These are phyloP conservation scores for Zapus hudsonius DNA, from an alignment of 2,113 vertebrate species.

Conservation along the genomic window DNA sequence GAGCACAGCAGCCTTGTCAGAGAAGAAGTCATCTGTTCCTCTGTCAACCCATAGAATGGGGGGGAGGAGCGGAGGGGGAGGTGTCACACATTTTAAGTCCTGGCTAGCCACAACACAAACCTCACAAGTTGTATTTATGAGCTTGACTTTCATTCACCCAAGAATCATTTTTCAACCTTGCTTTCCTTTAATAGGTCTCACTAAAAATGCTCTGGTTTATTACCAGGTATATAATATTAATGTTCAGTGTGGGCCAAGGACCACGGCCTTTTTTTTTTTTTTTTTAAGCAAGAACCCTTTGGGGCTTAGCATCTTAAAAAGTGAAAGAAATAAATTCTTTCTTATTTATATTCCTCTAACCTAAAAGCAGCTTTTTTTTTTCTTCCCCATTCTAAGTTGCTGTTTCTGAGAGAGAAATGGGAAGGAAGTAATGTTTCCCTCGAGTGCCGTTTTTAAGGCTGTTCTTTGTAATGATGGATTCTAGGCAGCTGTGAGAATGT, in stretches of 20 bases:
- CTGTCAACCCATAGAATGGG: constrained; percentile 57
- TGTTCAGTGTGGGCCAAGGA: constrained; percentile 40
- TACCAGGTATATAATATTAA: constrained; percentile 58
- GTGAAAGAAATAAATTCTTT: constrained; percentile 28
- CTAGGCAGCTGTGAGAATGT: constrained; percentile 47
- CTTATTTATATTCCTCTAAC: constrained; percentile 70
- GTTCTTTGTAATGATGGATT: constrained; percentile 68
- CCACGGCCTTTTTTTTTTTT: constrained; percentile 57
- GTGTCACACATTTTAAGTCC: constrained; percentile 72
- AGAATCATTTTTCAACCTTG: constrained; percentile 63
- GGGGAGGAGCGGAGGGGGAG: constrained; percentile 58
- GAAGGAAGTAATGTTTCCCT: constrained; percentile 64
- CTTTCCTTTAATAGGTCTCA: constrained; percentile 66
- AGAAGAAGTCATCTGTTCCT: constrained; percentile 67
- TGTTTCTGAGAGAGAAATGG: constrained; percentile 66
- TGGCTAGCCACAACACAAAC: constrained; percentile 68
- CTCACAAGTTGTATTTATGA: constrained; percentile 79
- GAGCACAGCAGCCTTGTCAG: constrained; percentile 68
- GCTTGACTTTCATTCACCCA: constrained; percentile 74
- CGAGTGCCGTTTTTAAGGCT: constrained; percentile 58
- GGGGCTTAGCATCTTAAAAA: constrained; percentile 45
- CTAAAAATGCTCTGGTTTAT: constrained; percentile 73
- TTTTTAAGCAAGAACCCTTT: constrained; percentile 49
- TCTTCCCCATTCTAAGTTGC: constrained; percentile 23
- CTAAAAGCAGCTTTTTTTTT: background rate